These are phyloP conservation scores for Pseudochirops corinnae DNA, from an alignment of 2,797 vertebrate genomes.

Conservation along the genomic window DNA sequence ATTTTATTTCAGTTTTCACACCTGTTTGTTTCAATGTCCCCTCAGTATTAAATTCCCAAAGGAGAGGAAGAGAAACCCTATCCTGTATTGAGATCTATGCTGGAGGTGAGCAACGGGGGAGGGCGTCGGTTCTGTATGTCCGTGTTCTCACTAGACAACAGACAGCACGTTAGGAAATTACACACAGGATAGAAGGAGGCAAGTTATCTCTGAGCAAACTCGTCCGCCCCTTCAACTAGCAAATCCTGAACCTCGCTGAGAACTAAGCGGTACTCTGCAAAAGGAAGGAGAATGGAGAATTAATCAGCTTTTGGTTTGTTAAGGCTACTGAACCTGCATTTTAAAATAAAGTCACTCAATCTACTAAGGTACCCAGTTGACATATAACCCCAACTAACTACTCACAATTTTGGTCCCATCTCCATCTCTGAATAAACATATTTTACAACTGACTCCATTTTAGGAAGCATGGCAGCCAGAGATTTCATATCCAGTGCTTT, in stretches of 20 bases:
- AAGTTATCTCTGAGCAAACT: slow-evolving; percentile 45
- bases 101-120: neutral
- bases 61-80: neutral
- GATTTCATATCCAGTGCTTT: slow-evolving; percentile 7
- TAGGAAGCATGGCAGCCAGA: neutral
- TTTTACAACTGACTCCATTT: slow-evolving; percentile 31
- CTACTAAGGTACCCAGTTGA: neutral
- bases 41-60: neutral
- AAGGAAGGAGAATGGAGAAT: slow-evolving; percentile 40
- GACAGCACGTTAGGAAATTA: slow-evolving; percentile 33
- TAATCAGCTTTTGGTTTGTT: slow-evolving; percentile 18
- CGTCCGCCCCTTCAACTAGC: slow-evolving; percentile 22
- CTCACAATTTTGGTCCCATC: slow-evolving; percentile 28
- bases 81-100: neutral
- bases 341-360: neutral
- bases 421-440: slow-evolving; percentile 22
- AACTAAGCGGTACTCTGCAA: slow-evolving; percentile 14
- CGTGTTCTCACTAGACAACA: neutral
- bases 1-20: neutral
- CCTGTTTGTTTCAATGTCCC: neutral
- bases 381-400: slow-evolving; percentile 2
- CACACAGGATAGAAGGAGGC: slow-evolving; percentile 12
- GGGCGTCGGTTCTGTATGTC: neutral
- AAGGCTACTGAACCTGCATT: neutral
- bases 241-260: slow-evolving; percentile 22